A percentile compares a stretch with the other conserved stretches of the same genome.
phyloP scores from a whole-genome alignment of 2,113 vertebrate species.

The Oryctolagus cuniculus region mOryCun1.1 NC_091440.1:99670001-99670500 shows the following conservation, averaged over 20 bases:
- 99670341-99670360: neutral
- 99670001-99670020: too few species aligned
- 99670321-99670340: neutral
- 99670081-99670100: neutral
- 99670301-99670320: too few species aligned
- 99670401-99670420: neutral
- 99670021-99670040: neutral
- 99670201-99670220: neutral
- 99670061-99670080: neutral
- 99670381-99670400: too few species aligned
- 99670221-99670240: too few species aligned
- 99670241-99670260: neutral
- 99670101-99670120: neutral
- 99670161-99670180: too few species aligned
- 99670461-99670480: neutral
- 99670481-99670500: neutral
- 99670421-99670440: neutral
- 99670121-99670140: neutral
- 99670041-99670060: neutral
- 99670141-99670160: neutral
- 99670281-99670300: too few species aligned
- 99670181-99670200: accelerated
- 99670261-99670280: neutral
- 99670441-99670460: neutral
- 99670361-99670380: neutral